A percentile compares a stretch with the other conserved stretches of the same genome.
These are phyloP conservation scores for Rhinella marina DNA, from an alignment of 2,797 vertebrate genomes.

Conservation along the genomic window DNA sequence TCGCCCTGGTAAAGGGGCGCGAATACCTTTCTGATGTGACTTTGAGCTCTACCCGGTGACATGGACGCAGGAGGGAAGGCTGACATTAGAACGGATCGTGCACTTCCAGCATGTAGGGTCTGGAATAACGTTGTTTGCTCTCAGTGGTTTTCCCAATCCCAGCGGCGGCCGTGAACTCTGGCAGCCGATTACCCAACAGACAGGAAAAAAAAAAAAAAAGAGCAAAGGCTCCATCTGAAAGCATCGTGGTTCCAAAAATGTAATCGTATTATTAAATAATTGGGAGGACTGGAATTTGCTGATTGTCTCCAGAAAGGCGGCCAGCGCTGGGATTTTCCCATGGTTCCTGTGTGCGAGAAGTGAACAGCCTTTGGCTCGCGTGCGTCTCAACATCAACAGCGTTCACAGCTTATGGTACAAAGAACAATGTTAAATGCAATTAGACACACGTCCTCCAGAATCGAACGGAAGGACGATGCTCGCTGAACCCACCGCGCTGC, in stretches of 20 bases:
- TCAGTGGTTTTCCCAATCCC: neutral
- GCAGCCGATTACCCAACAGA: neutral
- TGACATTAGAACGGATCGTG: neutral
- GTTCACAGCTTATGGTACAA: slow-evolving; percentile 42
- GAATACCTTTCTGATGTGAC: no score
- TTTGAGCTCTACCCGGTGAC: no score
- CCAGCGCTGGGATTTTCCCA: slow-evolving; percentile 17
- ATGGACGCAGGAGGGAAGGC: no score
- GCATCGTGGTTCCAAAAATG: neutral
- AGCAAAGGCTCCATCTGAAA: neutral
- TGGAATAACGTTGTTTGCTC: slow-evolving; percentile 8
- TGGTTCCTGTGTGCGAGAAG: slow-evolving; percentile 25
- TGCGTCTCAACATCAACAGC: slow-evolving; percentile 18
- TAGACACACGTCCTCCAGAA: slow-evolving; percentile 31
- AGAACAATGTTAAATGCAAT: slow-evolving; percentile 23
- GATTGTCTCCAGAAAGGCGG: slow-evolving; percentile 39
- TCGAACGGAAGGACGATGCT: slow-evolving; percentile 20
- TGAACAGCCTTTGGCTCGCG: slow-evolving; percentile 39
- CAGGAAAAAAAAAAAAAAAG: neutral
- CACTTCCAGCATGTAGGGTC: neutral
- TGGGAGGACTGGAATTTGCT: slow-evolving; percentile 34
- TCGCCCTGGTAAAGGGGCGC: no score
- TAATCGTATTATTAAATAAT: slow-evolving; percentile 39
- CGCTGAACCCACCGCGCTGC: neutral
- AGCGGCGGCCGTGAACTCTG: slow-evolving; percentile 1